A percentile compares a stretch with the other conserved stretches of the same genome.
These are phyloP conservation scores for Anticlea derivata DNA, from an alignment of 2,888 invertebrate species.

Conservation along the genomic window DNA sequence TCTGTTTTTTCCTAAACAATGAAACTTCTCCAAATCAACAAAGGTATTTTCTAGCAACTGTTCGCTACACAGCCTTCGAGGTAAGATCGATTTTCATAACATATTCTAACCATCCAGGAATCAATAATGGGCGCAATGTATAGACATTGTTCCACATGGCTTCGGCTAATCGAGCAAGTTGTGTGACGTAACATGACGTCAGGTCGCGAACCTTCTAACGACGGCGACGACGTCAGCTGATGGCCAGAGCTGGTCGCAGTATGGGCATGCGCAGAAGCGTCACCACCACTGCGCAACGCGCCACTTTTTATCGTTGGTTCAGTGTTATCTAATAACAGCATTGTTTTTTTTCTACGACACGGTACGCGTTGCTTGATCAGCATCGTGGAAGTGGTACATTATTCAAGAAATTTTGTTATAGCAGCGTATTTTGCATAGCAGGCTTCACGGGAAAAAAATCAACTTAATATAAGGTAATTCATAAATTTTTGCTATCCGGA, in stretches of 20 bases:
- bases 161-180: slow-evolving; percentile 30
- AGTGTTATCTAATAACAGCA: slow-evolving; percentile 17
- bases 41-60: slow-evolving; percentile 11
- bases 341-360: background rate
- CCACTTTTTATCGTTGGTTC: slow-evolving; percentile 7
- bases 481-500: no score
- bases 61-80: slow-evolving; percentile 7
- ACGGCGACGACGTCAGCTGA: slow-evolving; percentile 45
- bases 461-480: no score
- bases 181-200: slow-evolving; percentile 60
- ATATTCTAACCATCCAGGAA: slow-evolving; percentile 29
- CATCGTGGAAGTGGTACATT: background rate
- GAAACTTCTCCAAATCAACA: background rate
- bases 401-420: no score
- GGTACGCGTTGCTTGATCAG: background rate
- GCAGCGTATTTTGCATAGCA: no score
- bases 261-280: slow-evolving; percentile 39
- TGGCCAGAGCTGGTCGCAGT: slow-evolving; percentile 32
- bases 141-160: slow-evolving; percentile 21
- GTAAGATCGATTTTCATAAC: slow-evolving; percentile 28
- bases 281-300: slow-evolving; percentile 25
- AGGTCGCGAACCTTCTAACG: slow-evolving; percentile 58
- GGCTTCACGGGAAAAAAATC: no score
- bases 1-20: slow-evolving; percentile 1
- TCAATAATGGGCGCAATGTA: slow-evolving; percentile 39